Percentiles rank a stretch among this genome's conserved stretches.
These are phyloP conservation scores for Formica exsecta DNA, from an alignment of 1,140 invertebrate species.

Conservation along the genomic window DNA sequence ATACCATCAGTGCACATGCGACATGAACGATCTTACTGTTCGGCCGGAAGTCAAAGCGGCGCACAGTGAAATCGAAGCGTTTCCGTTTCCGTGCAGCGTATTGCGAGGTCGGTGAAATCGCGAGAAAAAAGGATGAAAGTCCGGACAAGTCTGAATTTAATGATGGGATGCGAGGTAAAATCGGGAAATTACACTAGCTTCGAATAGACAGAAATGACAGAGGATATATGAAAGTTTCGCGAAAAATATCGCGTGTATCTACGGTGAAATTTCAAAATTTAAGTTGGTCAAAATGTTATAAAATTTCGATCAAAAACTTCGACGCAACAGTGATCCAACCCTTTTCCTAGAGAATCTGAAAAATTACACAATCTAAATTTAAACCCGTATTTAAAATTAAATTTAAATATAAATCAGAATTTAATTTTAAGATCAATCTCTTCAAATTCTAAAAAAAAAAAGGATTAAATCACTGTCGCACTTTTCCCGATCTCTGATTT, in stretches of 20 bases:
- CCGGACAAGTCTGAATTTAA: not conserved
- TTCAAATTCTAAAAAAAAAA: not conserved
- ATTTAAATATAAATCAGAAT: not conserved
- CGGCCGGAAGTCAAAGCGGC: not conserved
- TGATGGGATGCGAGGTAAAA: not conserved
- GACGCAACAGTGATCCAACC: not conserved
- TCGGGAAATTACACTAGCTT: not conserved
- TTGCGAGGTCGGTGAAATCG: not conserved
- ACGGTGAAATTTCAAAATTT: not conserved
- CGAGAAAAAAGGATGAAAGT: not conserved
- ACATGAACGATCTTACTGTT: conserved; percentile 14
- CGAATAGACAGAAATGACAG: not conserved
- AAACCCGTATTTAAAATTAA: not conserved
- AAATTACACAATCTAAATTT: not conserved
- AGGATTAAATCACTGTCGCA: conserved; percentile 9
- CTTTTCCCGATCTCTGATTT: not conserved
- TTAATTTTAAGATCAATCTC: not conserved
- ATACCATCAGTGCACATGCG: not conserved
- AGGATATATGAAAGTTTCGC: not conserved
- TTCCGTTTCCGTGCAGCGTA: not conserved
- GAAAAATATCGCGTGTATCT: not conserved
- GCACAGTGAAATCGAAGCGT: not conserved
- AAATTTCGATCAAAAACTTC: not conserved
- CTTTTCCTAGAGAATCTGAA: not conserved
- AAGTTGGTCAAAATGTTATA: not conserved